Conservation (phyloP, 2,888 invertebrate genomes). For the Drosophila demipolita region DNA sequence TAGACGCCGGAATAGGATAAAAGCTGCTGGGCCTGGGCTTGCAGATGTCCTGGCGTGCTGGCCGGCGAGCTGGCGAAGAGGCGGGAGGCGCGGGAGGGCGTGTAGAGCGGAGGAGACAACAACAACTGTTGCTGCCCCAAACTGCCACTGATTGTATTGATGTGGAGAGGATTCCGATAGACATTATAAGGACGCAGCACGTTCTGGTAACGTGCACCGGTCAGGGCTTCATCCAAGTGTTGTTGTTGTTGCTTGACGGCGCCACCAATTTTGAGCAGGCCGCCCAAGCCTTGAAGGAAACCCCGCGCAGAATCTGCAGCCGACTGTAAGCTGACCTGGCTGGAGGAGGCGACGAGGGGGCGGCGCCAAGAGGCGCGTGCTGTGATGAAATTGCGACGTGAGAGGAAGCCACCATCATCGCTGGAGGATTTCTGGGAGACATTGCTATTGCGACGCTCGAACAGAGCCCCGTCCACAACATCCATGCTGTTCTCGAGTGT, state of each 20-base stretch:
- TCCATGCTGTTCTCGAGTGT: constrained; percentile 53
- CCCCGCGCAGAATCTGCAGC: constrained; percentile 87
- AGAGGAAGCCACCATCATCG: constrained; percentile 94
- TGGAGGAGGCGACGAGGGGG: constrained; percentile 88
- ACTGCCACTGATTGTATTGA: constrained; percentile 83
- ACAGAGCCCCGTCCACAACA: constrained; percentile 64
- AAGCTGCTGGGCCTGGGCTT: constrained; percentile 56
- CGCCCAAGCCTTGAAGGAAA: constrained; percentile 85
- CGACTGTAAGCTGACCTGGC: constrained; percentile 89
- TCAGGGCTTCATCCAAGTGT: constrained; percentile 47
- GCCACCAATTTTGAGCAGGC: constrained; percentile 79
- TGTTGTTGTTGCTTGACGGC: constrained; percentile 34
- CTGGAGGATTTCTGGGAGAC: constrained; percentile 88
- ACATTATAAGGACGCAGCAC: constrained; percentile 73
- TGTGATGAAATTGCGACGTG: constrained; percentile 86
- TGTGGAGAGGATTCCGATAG: constrained; percentile 84
- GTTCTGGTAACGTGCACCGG: constrained; percentile 83
- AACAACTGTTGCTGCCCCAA: constrained; percentile 64
- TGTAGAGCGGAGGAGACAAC: constrained; percentile 81
- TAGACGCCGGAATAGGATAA: constrained; percentile 43
- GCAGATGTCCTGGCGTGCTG: constrained; percentile 84
- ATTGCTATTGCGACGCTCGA: constrained; percentile 86
- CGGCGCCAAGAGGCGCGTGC: constrained; percentile 88
- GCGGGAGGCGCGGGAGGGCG: constrained; percentile 85
- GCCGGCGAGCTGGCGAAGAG: constrained; percentile 89